Conservation (phyloP, 2,797 vertebrate species). For the Anniella stebbinsi region DNA sequence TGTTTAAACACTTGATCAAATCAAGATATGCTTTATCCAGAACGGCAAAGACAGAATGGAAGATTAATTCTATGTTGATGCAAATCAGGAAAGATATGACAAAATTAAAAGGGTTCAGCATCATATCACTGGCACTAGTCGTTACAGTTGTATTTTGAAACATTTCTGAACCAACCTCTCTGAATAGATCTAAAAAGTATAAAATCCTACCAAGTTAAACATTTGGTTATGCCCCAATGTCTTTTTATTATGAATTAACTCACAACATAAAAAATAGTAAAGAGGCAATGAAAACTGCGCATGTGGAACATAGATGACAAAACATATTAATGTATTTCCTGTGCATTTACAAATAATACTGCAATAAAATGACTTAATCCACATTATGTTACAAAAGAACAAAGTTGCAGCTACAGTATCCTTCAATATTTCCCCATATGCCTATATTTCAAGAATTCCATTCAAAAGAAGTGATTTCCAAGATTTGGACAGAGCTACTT, state of each 20-base stretch:
- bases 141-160: slow-evolving; percentile 16
- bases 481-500: slow-evolving; percentile 38
- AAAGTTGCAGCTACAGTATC: slow-evolving; percentile 58
- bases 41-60: background rate
- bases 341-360: slow-evolving; percentile 81
- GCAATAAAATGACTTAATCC: slow-evolving; percentile 70
- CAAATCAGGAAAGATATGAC: slow-evolving; percentile 35
- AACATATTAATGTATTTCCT: slow-evolving; percentile 74
- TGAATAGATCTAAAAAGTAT: slow-evolving; percentile 28
- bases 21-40: slow-evolving; percentile 8
- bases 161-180: slow-evolving; percentile 33
- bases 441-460: slow-evolving; percentile 47
- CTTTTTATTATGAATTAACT: slow-evolving; percentile 44
- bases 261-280: slow-evolving; percentile 43
- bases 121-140: background rate
- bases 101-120: background rate
- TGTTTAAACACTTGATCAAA: slow-evolving; percentile 9
- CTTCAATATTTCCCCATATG: slow-evolving; percentile 58
- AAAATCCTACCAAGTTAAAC: slow-evolving; percentile 20
- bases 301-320: slow-evolving; percentile 55
- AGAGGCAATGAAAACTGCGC: slow-evolving; percentile 43
- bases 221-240: background rate
- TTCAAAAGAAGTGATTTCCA: slow-evolving; percentile 28
- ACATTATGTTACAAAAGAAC: slow-evolving; percentile 67
- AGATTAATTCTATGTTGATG: slow-evolving; percentile 45